Percentiles rank a stretch among this genome's conserved stretches.
These are phyloP conservation scores for Chrysomela aeneicollis DNA, from an alignment of 2,888 invertebrate genomes.

Conservation along the genomic window DNA sequence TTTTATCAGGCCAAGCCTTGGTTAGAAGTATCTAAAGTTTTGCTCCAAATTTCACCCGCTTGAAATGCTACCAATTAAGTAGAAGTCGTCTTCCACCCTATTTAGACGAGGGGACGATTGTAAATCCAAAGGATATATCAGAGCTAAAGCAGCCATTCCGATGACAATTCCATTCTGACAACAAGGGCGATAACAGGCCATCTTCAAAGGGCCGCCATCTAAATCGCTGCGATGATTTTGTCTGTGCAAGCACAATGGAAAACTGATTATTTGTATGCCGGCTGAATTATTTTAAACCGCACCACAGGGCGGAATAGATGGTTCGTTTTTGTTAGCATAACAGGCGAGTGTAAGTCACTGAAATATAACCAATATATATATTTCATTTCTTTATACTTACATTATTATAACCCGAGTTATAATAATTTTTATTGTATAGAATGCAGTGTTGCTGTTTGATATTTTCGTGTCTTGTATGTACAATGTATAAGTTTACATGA, in stretches of 20 bases:
- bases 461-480: no score
- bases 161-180: not conserved
- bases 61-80: not conserved
- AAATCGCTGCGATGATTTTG: not conserved
- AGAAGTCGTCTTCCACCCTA: not conserved
- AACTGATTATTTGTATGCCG: not conserved
- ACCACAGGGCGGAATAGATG: not conserved
- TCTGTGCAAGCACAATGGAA: not conserved
- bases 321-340: not conserved
- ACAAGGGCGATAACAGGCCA: not conserved
- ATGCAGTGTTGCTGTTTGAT: no score
- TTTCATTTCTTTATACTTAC: no score
- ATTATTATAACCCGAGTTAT: no score
- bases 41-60: no score
- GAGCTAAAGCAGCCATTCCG: not conserved
- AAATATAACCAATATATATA: no score
- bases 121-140: not conserved
- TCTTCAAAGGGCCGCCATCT: not conserved
- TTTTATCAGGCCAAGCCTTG: no score
- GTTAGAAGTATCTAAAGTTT: no score
- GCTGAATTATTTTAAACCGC: not conserved
- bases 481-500: no score
- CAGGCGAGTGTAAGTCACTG: not conserved
- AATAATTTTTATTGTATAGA: no score
- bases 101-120: not conserved